A percentile compares a stretch with the other conserved stretches of the same genome.
phyloP scores from a whole-genome alignment of 2,888 invertebrate species.

The Gastrophysa polygoni region DNA sequence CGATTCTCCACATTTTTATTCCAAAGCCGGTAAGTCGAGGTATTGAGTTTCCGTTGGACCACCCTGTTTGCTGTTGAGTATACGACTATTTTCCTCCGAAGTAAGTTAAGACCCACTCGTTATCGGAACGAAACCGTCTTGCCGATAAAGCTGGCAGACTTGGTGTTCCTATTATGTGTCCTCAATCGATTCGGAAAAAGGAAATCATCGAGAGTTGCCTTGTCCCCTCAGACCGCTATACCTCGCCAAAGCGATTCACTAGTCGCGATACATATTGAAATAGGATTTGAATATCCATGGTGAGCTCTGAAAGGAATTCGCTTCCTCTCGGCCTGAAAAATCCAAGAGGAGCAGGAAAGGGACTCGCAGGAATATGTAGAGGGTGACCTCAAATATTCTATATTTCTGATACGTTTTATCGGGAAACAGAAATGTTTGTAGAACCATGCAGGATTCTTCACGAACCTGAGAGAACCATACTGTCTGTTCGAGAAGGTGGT shows the following conservation, averaged over 20 bases:
- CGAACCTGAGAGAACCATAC: no score
- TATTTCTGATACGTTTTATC: neutral
- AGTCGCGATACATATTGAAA: conserved; percentile 26
- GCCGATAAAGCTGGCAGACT: neutral
- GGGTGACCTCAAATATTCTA: neutral
- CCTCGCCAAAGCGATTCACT: conserved; percentile 28
- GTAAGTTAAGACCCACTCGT: no score
- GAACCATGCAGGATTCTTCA: no score
- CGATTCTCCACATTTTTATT: no score
- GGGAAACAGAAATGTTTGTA: neutral
- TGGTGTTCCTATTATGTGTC: conserved; percentile 28
- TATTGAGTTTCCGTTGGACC: no score
- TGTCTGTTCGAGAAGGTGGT: no score
- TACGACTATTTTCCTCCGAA: no score
- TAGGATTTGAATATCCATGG: conserved; percentile 16
- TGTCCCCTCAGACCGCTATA: conserved; percentile 29
- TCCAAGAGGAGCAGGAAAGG: neutral
- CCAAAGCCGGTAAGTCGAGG: no score
- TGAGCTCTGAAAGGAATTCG: neutral
- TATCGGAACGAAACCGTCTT: neutral
- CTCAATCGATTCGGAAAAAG: conserved; percentile 32
- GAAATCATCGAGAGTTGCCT: conserved; percentile 27
- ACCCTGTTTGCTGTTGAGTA: no score
- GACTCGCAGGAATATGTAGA: neutral
- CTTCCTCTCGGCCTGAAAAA: neutral